Base-by-base conservation (phyloP, 2,113 vertebrate genomes). In the Brevimyrus niger region DNA sequence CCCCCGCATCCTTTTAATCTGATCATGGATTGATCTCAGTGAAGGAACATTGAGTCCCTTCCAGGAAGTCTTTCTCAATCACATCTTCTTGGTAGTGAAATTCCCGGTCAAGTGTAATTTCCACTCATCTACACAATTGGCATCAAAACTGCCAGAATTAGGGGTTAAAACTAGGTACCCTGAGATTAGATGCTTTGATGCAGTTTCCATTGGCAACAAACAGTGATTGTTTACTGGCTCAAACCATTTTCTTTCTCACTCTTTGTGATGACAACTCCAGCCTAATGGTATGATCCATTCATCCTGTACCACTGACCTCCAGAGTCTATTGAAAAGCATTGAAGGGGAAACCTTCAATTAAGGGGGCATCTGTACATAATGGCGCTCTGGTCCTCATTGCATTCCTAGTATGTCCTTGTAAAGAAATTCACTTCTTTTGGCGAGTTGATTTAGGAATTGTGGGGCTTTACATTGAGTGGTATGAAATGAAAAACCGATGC, bases 311-410 rank as follows among this genome's bases (percentile, higher is more conserved):
- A 44, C 7, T 42, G 87, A 13, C 61, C 19, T 88, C 58, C 61
- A 35, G 65, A 88, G 44, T 38, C 61, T 47, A 88, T 88, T 88
- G 27, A 88, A 76, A 69, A 76, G 65, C n/a, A 88, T 13, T 80
- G 46, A 50, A 86, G 46, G 83, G 61, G 65, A 88, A 88, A 51
- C 13, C 46, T 35, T 88, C 61, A 50, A 35, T 88, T 21, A 88
- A 87, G 53, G 31, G 35, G 38, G 31, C 55, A 58, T 65, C 86
- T 35, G 42, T 88, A 65, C 23, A n/a, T 83, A 89, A 83, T 89
- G 88, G 31, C 44, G 51, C 31, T 38, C 73, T 10, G 65, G 35
- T 27, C 38, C 17, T 80, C 65, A 51, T 55, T 55, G 31, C 23
- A 48, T 82, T 47, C 10, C n/a, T 69, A 11, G 3, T 11, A 31